Conservation (phyloP, 2,888 invertebrate species). For the Boloria selene region DNA sequence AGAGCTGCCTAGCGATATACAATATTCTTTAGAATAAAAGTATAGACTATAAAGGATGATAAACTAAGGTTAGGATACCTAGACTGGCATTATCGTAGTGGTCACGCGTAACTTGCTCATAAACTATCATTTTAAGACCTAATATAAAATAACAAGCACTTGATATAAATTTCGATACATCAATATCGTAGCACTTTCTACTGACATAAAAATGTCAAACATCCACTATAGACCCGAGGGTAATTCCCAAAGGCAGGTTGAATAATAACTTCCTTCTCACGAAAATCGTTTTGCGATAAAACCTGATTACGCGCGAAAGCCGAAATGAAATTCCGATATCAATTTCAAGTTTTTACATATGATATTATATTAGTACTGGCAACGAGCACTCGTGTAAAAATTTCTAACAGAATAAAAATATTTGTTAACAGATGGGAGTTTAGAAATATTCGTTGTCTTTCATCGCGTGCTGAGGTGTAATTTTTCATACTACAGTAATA, state of each 20-base stretch:
- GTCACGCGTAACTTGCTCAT: background rate
- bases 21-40: no score
- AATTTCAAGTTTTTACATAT: constrained; percentile 36
- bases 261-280: constrained; percentile 52
- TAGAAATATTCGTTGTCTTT: background rate
- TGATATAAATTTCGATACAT: constrained; percentile 4
- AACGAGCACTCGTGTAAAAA: no score
- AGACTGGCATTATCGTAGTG: background rate
- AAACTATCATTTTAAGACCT: background rate
- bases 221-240: constrained; percentile 37
- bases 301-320: constrained; percentile 48
- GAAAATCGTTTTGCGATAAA: constrained; percentile 42
- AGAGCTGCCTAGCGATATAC: no score
- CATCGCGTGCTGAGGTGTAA: constrained; percentile 5
- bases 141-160: constrained; percentile 2
- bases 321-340: constrained; percentile 45
- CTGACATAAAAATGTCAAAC: constrained; percentile 11
- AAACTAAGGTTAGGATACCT: background rate
- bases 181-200: background rate
- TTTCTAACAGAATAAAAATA: background rate
- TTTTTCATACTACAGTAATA: constrained; percentile 1
- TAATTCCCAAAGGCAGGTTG: constrained; percentile 54
- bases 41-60: background rate
- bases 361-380: constrained; percentile 15
- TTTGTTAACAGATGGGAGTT: background rate